Evolutionary conservation across 2,797 vertebrate species (phyloP).

Genomic region (Gambelia wislizenii): DNA sequence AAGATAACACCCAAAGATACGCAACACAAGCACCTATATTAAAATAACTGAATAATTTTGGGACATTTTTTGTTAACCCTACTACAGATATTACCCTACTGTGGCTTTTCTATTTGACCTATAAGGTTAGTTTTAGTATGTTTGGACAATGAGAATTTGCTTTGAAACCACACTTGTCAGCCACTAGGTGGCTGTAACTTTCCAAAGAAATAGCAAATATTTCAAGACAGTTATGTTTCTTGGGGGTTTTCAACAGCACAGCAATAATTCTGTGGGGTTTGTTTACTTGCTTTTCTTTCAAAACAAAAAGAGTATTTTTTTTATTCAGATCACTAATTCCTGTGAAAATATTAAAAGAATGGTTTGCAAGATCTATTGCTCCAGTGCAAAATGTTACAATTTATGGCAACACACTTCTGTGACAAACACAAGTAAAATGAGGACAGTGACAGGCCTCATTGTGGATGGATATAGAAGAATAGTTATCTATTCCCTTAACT

Average conservation of each 20-base stretch:
- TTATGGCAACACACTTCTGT: neutral
- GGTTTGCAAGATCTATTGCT: neutral
- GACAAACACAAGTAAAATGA: neutral
- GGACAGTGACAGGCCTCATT: neutral
- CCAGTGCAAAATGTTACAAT: neutral
- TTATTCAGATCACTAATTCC: neutral
- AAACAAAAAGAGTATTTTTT: neutral
- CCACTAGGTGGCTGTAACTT: constrained; percentile 78
- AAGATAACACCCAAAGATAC: neutral
- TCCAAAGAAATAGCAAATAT: constrained; percentile 58
- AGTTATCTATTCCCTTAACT: neutral
- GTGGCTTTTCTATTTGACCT: neutral
- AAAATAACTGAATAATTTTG: neutral
- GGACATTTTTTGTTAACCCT: neutral
- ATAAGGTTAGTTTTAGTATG: neutral
- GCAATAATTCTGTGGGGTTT: neutral
- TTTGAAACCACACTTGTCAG: constrained; percentile 40
- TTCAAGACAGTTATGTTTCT: neutral
- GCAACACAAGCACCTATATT: neutral
- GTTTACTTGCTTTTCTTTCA: neutral
- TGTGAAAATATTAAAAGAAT: neutral
- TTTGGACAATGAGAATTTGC: neutral
- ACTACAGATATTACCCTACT: neutral
- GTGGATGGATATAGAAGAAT: neutral
- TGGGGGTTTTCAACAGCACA: neutral